A percentile compares a stretch with the other conserved stretches of the same genome.
Evolutionary conservation across 2,797 vertebrate species (phyloP).

Genomic region (Salmo trutta): DNA sequence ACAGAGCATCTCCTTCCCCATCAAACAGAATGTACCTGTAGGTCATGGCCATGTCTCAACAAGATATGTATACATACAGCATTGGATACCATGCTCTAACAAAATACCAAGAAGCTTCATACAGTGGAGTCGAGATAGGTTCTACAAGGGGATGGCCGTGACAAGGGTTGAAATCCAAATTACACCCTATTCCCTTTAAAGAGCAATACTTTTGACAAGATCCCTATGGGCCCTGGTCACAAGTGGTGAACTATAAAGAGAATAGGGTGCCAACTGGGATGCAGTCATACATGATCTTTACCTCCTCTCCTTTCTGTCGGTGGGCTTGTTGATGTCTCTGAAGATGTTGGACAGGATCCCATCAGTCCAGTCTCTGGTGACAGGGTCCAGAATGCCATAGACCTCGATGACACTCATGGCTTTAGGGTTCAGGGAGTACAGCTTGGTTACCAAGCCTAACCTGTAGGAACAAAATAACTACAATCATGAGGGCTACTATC

Average conservation of each 20-base stretch:
- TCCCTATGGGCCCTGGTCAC: no score
- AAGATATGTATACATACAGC: neutral
- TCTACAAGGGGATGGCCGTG: neutral
- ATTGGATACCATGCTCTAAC: no score
- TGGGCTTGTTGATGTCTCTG: constrained; percentile 92
- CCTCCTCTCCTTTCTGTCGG: constrained; percentile 92
- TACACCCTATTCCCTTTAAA: no score
- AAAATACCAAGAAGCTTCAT: no score
- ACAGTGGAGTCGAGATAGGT: no score
- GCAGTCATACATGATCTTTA: constrained; percentile 48
- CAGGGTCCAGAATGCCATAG: constrained; percentile 91
- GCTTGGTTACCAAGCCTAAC: constrained; percentile 85
- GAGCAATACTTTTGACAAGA: no score
- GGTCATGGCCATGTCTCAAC: neutral
- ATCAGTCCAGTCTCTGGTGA: constrained; percentile 94
- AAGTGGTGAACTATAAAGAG: no score
- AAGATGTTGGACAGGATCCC: constrained; percentile 98
- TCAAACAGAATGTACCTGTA: constrained; percentile 95
- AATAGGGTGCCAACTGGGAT: no score
- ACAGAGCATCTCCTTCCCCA: constrained; percentile 94
- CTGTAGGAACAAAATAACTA: constrained; percentile 63
- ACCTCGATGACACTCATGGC: constrained; percentile 93
- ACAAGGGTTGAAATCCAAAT: no score
- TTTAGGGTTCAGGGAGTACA: constrained; percentile 92
- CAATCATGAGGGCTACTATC: neutral